Evolutionary conservation across 2,797 vertebrate genomes (phyloP).

Genomic region (Crenuchus spilurus): DNA sequence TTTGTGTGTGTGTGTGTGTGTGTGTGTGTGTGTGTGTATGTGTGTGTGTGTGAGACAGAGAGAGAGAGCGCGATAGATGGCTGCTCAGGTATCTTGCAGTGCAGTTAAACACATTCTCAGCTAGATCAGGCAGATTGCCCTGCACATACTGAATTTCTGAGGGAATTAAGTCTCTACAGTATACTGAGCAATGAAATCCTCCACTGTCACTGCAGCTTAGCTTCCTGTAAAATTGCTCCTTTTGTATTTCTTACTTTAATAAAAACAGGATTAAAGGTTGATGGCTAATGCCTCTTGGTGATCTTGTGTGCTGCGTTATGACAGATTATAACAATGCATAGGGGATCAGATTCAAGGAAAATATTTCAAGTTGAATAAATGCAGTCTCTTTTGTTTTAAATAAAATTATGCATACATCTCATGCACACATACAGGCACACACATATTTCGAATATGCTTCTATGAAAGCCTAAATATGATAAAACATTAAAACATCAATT

Average conservation of each 20-base stretch:
- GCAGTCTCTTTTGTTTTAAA: background rate
- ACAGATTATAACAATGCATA: background rate
- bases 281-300: slow-evolving; percentile 41
- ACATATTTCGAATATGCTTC: too few species aligned
- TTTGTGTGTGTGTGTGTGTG: slow-evolving; percentile 8
- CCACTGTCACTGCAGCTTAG: slow-evolving; percentile 62
- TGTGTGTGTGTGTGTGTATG: slow-evolving; percentile 7
- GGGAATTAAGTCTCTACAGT: slow-evolving; percentile 33
- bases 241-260: slow-evolving; percentile 72
- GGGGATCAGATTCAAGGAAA: slow-evolving; percentile 26
- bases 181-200: slow-evolving; percentile 66
- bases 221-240: slow-evolving; percentile 62
- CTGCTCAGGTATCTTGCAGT: slow-evolving; percentile 6
- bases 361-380: slow-evolving; percentile 2
- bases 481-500: too few species aligned
- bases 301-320: slow-evolving; percentile 40
- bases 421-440: too few species aligned
- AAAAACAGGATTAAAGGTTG: slow-evolving; percentile 72
- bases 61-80: background rate
- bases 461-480: too few species aligned
- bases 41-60: slow-evolving; percentile 14
- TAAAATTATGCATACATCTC: too few species aligned
- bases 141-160: slow-evolving; percentile 10
- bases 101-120: background rate
- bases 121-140: slow-evolving; percentile 6